Evolutionary conservation across 2,797 vertebrate genomes (phyloP).

Genomic region (Furcifer pardalis): DNA sequence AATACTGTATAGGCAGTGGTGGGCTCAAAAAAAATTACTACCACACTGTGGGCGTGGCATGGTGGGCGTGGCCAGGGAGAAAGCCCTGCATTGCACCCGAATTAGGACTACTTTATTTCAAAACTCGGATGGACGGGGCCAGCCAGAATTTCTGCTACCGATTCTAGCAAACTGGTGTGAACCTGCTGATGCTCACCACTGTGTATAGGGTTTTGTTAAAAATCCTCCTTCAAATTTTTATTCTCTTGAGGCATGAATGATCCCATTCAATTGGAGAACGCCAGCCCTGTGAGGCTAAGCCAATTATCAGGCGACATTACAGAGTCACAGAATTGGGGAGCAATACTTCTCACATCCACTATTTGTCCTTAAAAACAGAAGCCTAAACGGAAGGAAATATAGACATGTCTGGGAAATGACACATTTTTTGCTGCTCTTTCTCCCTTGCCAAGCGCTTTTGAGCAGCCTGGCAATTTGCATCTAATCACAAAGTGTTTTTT

Average conservation of each 20-base stretch:
- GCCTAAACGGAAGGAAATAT: constrained; percentile 33
- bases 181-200: no score
- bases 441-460: constrained; percentile 55
- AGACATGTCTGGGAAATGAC: constrained; percentile 56
- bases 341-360: constrained; percentile 17
- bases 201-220: not conserved
- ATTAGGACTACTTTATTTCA: no score
- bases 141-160: no score
- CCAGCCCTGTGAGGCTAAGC: not conserved
- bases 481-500: constrained; percentile 68
- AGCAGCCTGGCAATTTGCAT: constrained; percentile 64
- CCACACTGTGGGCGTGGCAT: no score
- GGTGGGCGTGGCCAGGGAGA: no score
- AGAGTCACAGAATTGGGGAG: constrained; percentile 45
- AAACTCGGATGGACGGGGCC: no score
- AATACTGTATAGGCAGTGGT: no score
- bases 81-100: no score
- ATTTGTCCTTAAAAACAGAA: not conserved
- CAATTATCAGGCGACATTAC: constrained; percentile 28
- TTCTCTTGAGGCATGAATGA: not conserved
- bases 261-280: constrained; percentile 17
- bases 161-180: no score
- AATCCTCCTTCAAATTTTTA: not conserved
- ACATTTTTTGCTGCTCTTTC: constrained; percentile 45
- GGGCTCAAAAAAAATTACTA: no score